Evolutionary conservation across 2,113 vertebrate species (phyloP), one percentile per base, ranked within the genome.

Genomic region (Epinephelus moara): DNA sequence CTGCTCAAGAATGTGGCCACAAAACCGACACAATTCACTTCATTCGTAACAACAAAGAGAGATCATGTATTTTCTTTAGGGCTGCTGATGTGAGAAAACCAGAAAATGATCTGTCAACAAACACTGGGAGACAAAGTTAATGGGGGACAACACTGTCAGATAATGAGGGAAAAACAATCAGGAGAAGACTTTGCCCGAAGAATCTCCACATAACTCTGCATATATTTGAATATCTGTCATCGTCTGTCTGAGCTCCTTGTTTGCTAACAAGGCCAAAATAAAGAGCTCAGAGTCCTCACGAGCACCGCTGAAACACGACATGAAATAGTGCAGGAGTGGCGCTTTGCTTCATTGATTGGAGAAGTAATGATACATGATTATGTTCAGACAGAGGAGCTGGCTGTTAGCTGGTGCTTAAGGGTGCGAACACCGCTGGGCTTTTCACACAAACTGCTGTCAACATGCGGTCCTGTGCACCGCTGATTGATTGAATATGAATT

Each of bases 351-450:
- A 80, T 89, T 88, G 83, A 86, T 82, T 85, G 83, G 64, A 61
- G 86, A 67, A 81, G 85, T 92, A 91, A 92, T 91, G 82, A 87
- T 85, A 82, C 80, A 50, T 84, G 84, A 88, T 91, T 83, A 72
- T 80, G 74, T 75, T 86, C 47, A 82, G 89, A 85, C 85, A 30
- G 80, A 50, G 33, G 74, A 72, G 82, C 84, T 78, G 84, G 70
- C 88, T 86, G 91, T 78, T 88, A 59, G 80, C 73, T 63, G 77
- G 52, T 45, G 85, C 86, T 85, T 17, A n/a, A 84, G 89, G 85
- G 70, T 82, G 55, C 33, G 15, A 55, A 8, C 75, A 50, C 85
- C 30, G 91, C 90, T 78, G 91, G 86, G 88, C 79, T 85, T 77
- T 82, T 78, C 67, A 78, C 81, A 71, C 81, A 71, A 60, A 52